Base-by-base conservation (phyloP, 64 coral and sea anemone species). In the Stichodactyla helianthus region DNA sequence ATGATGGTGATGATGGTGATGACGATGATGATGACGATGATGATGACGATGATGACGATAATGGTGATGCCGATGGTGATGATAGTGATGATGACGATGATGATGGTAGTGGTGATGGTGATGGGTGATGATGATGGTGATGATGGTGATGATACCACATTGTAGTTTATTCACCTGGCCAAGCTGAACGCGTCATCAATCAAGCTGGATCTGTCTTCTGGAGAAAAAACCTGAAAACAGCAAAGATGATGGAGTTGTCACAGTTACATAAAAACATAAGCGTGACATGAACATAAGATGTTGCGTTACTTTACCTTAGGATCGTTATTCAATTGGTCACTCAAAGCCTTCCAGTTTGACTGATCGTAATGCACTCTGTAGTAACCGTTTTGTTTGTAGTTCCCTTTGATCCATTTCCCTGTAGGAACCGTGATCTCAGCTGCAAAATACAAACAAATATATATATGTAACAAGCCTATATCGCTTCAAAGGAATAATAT, bases 101-200 rank as follows among this genome's bases (percentile, higher is more conserved):
- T 26, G 28, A 15, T 74, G 50, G 16, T 0, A 16, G 67, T 59
- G 19, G 6, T 13, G 5, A 22, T 54, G 44, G 4, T 52, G 44
- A 8, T 86, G 31, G 20, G 8, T 68, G 18, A 14, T 77, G 15
- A 11, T 22, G 19, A 6, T 67, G 6, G n/a, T 22, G 63, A 67
- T 67, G 63, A 35, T 35, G 31, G 31, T 35, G 31, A 35, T 35
- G 31, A 35, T 35, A 2, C 31, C 31, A 35, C 31, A 35, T 35
- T 35, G 31, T 35, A 35, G 31, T 2, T 35, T 52, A 18, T 20
- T 83, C 44, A 99, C 97, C 97, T 99, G 55, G 97, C 97, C 56
- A 99, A 86, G 51, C 88, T 99, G 31, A 99, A 95, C n/a, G 90
- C 93, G 79, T 99, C 97, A 79, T 99, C 78, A 81, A 99, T 90